These are phyloP conservation scores for Capreolus pygargus DNA, from an alignment of 2,113 vertebrate species.

Conservation along the genomic window DNA sequence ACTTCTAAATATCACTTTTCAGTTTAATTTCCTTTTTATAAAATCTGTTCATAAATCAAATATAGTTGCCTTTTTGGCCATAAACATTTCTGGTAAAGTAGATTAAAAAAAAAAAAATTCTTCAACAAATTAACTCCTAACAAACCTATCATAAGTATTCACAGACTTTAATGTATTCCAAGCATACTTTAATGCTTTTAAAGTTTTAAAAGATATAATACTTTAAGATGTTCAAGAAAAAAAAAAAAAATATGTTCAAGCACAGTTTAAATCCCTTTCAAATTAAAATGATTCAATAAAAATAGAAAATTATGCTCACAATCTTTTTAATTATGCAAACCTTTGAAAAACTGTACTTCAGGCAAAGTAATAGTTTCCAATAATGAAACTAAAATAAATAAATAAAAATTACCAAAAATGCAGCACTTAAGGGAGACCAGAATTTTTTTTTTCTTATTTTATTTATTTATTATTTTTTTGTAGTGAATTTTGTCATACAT, in stretches of 20 bases:
- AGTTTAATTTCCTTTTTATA: not conserved
- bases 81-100: not conserved
- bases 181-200: not conserved
- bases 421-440: not conserved
- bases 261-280: not conserved
- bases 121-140: not conserved
- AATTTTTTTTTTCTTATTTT: too few relatives aligned
- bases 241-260: too few relatives aligned
- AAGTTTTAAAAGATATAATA: not conserved
- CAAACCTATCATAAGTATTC: not conserved
- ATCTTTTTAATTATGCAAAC: not conserved
- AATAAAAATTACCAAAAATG: not conserved
- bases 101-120: not conserved
- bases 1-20: not conserved
- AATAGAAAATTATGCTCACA: not conserved
- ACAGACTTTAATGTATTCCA: not conserved
- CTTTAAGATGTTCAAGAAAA: not conserved
- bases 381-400: not conserved
- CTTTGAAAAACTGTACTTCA: not conserved
- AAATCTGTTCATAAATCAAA: not conserved
- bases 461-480: too few relatives aligned
- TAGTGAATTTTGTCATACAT: too few relatives aligned
- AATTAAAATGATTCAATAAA: not conserved
- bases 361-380: not conserved
- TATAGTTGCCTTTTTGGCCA: not conserved